Conservation (phyloP, 2,888 invertebrate genomes). For the Eremobia ochroleuca region DNA sequence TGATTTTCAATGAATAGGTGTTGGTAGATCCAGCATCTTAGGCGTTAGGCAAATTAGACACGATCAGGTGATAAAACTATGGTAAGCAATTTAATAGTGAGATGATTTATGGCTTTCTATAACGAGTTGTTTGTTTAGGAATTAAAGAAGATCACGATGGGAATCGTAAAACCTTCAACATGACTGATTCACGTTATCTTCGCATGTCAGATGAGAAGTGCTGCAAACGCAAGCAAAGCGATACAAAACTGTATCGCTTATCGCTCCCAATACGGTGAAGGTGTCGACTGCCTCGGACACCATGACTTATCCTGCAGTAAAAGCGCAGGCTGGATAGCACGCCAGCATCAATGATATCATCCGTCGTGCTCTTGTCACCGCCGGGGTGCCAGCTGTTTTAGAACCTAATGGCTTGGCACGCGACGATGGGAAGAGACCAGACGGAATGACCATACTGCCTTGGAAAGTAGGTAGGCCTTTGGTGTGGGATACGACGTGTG, state of each 20-base stretch:
- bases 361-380: too few species aligned
- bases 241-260: background rate
- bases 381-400: too few species aligned
- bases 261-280: too few species aligned
- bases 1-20: conserved; percentile 9
- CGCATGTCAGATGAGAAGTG: background rate
- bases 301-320: too few species aligned
- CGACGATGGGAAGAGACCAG: too few species aligned
- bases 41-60: conserved; percentile 59
- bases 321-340: too few species aligned
- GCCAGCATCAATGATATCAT: too few species aligned
- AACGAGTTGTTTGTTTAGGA: conserved; percentile 44
- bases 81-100: conserved; percentile 45
- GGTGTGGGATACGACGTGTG: too few species aligned
- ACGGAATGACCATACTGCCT: too few species aligned
- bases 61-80: conserved; percentile 60
- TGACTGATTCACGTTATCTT: conserved; percentile 21
- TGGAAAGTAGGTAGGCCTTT: too few species aligned
- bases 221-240: background rate
- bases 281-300: too few species aligned
- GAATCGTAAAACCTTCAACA: conserved; percentile 32
- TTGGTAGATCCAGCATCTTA: conserved; percentile 26
- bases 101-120: conserved; percentile 58
- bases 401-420: too few species aligned
- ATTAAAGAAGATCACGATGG: conserved; percentile 44